Base-by-base conservation (phyloP, 2,888 invertebrate species). In the Tachystola acroxantha region DNA sequence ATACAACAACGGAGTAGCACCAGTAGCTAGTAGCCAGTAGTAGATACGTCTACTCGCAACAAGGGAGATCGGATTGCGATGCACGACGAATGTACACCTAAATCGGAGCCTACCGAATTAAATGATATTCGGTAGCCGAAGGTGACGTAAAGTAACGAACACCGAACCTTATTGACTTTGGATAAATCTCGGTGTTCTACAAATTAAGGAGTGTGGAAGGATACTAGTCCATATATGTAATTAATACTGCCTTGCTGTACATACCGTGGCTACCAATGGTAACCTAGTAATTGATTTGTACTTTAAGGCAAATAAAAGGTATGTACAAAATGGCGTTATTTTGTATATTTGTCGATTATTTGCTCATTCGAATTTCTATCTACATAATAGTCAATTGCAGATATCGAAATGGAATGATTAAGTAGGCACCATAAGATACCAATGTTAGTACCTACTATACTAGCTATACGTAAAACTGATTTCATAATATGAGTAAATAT, bases 301-400 rank as follows among this genome's bases (percentile, higher is more conserved):
- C 16, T 30, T 30, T 30, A 30, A 14, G 13, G 14, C 16, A 14
- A 25, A 26, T n/a, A 25, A 20, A 28, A 28, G 12, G 25, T 24
- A 27, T 29, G 24, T 20, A 20, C 13, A 32, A 36, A 19, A 27
- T 26, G 14, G 10, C 4, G 19, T 14, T 29, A 35, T 20, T 28
- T 28, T 35, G 35, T 29, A 22, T 35, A 14, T 29, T 35, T 13
- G 34, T 32, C 29, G 36, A 37, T 40, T 27, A 39, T 41, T 39
- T 43, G 37, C 39, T 46, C 43, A 41, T 39, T 39, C 36, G 32
- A 32, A 40, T 35, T 31, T 40, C 33, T 12, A 32, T 16, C 16
- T 16, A 16, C 16, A 16, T 16, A 32, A 40, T 54, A 48, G 64
- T 65, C 65, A 65, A 65, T 65, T 64, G 47, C 57, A 55, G 45